phyloP scores from a whole-genome alignment of 2,113 vertebrate species.

The Proteles cristata region DNA sequence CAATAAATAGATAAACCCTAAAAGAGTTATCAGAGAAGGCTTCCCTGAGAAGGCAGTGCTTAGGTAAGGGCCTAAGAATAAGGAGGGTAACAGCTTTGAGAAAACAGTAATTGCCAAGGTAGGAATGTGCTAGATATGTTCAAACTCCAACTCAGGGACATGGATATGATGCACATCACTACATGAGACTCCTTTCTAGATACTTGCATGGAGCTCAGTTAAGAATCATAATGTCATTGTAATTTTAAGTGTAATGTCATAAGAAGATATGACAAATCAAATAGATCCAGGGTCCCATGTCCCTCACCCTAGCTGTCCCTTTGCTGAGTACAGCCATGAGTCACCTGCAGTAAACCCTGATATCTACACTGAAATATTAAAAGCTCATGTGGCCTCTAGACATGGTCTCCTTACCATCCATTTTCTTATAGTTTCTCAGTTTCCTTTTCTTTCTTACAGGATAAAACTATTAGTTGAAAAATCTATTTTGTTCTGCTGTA shows the following conservation, averaged over 20 bases:
- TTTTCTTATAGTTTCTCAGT: conserved; percentile 54
- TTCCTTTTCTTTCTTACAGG: conserved; percentile 41
- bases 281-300: not conserved
- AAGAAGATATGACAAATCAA: not conserved
- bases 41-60: not conserved
- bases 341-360: too few relatives aligned
- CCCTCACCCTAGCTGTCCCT: not conserved
- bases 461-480: conserved; percentile 50
- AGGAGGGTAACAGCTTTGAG: not conserved
- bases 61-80: not conserved
- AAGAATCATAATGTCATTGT: too few relatives aligned
- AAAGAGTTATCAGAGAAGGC: not conserved
- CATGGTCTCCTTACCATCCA: conserved; percentile 15
- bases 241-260: not conserved
- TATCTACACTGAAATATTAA: not conserved
- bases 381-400: not conserved
- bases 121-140: not conserved
- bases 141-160: not conserved
- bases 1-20: not conserved
- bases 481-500: conserved; percentile 36
- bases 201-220: not conserved
- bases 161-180: rapidly evolving
- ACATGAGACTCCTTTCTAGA: not conserved
- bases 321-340: not conserved
- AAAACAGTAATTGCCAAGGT: not conserved